phyloP scores from a whole-genome alignment of 2,888 invertebrate species.

The Dryocosmus kuriphilus region DNA sequence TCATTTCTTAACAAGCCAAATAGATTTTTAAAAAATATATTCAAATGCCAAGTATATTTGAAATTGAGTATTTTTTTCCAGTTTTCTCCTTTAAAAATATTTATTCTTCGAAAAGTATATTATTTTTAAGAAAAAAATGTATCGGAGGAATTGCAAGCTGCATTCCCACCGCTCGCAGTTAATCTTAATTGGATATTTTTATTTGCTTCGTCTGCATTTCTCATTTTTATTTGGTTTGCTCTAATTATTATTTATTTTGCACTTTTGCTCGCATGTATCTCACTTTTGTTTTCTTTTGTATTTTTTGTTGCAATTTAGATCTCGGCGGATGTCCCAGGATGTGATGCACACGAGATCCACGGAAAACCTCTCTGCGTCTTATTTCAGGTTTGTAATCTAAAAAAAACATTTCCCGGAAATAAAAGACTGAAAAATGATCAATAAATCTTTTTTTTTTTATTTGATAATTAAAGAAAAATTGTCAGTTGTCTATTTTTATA shows the following conservation, averaged over 20 bases:
- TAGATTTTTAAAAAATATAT: too few species aligned
- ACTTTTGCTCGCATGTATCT: conserved; percentile 69
- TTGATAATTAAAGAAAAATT: background rate
- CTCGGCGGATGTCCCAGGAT: conserved; percentile 93
- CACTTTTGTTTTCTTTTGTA: conserved; percentile 62
- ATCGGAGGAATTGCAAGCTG: background rate
- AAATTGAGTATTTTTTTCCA: too few species aligned
- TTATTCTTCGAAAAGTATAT: too few species aligned
- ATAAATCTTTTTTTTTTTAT: background rate
- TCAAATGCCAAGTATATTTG: too few species aligned
- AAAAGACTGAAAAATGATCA: background rate
- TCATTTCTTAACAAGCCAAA: too few species aligned
- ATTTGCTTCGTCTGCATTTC: conserved; percentile 38
- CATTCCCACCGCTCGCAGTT: conserved; percentile 5
- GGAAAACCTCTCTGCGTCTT: conserved; percentile 71
- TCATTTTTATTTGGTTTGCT: conserved; percentile 41
- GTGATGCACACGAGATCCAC: conserved; percentile 77
- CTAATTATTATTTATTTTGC: conserved; percentile 52
- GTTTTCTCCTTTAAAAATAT: too few species aligned
- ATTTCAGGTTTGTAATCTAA: conserved; percentile 73
- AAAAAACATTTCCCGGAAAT: conserved; percentile 4
- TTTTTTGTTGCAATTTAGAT: conserved; percentile 84
- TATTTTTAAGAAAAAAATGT: too few species aligned
- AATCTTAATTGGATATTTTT: conserved; percentile 37
- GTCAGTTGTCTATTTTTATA: background rate